A percentile compares a stretch with the other conserved stretches of the same genome.
Conservation (phyloP, 1,140 invertebrate genomes). For the Harlomillsia oculata region DNA sequence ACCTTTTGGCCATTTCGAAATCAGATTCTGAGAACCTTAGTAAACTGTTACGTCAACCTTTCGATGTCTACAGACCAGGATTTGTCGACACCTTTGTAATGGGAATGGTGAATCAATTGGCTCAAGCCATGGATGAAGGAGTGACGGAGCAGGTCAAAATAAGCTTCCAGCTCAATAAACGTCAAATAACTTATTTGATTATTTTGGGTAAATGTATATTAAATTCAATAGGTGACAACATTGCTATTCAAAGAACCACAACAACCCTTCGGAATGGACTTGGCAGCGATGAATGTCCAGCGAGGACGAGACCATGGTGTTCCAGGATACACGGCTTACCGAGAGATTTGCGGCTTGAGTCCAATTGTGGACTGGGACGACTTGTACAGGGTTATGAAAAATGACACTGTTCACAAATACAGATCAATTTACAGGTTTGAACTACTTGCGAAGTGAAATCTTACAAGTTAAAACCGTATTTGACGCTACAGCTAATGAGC, state of each 20-base stretch:
- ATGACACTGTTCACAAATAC: constrained; percentile 40
- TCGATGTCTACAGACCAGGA: constrained; percentile 79
- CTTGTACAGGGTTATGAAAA: constrained; percentile 51
- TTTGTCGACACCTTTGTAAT: constrained; percentile 84
- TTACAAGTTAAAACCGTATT: background rate
- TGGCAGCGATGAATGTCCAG: constrained; percentile 45
- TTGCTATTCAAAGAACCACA: constrained; percentile 41
- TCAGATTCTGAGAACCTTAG: constrained; percentile 78
- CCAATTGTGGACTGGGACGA: constrained; percentile 28
- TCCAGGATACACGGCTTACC: constrained; percentile 31
- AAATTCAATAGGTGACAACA: constrained; percentile 39
- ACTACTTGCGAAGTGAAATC: background rate
- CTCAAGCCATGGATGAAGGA: constrained; percentile 88
- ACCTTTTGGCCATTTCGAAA: constrained; percentile 24
- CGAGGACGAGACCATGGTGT: constrained; percentile 45
- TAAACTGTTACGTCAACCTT: constrained; percentile 75
- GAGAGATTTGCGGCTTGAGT: constrained; percentile 28
- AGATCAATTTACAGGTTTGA: constrained; percentile 20
- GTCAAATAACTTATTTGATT: background rate
- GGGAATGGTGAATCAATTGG: constrained; percentile 87
- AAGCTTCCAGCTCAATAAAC: no score
- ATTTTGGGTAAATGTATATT: background rate
- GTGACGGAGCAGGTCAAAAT: constrained; percentile 70
- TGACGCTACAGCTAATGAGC: background rate
- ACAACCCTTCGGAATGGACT: constrained; percentile 42